Percentiles rank a stretch among this genome's conserved stretches.
These are phyloP conservation scores for Sigmodon hispidus DNA, from an alignment of 2,113 vertebrate species.

Conservation along the genomic window DNA sequence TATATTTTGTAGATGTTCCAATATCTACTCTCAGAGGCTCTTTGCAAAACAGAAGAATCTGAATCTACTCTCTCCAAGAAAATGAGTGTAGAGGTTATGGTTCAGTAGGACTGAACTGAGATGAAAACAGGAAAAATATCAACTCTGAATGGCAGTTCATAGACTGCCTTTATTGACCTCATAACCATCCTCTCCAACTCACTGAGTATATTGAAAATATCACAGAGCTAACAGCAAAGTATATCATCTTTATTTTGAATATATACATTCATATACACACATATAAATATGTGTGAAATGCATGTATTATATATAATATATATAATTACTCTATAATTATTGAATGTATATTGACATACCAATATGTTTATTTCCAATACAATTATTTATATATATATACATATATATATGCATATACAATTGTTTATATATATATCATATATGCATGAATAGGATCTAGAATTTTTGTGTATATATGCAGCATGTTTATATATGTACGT, in stretches of 20 bases:
- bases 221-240: background rate
- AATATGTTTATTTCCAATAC: background rate
- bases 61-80: background rate
- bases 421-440: background rate
- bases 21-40: background rate
- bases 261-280: background rate
- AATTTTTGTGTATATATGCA: too few relatives aligned
- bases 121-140: slow-evolving; percentile 19
- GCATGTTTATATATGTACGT: background rate
- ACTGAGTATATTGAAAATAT: background rate
- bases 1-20: background rate
- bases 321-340: background rate
- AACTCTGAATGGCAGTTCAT: background rate
- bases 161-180: background rate
- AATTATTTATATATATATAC: background rate
- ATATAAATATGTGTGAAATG: too few relatives aligned
- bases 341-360: background rate
- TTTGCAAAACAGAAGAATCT: slow-evolving; percentile 10
- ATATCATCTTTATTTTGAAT: background rate
- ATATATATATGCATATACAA: background rate
- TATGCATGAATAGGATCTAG: background rate
- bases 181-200: slow-evolving; percentile 1
- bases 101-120: background rate
- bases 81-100: slow-evolving; percentile 4
- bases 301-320: background rate